phyloP scores from a whole-genome alignment of 2,797 vertebrate species.

The Kryptolebias ocellatus region DNA sequence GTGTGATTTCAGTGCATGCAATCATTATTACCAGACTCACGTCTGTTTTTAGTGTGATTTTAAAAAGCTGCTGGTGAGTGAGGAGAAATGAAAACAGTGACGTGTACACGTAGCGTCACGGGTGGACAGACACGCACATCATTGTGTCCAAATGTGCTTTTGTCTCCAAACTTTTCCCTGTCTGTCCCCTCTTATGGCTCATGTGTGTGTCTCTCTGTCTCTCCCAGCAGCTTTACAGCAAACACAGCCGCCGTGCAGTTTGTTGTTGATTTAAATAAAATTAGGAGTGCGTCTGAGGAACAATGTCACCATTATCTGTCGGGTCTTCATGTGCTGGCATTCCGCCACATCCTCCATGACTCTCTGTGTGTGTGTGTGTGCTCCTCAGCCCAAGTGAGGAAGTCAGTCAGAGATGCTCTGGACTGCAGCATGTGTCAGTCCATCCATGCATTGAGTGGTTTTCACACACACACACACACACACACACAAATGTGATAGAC shows the following conservation, averaged over 20 bases:
- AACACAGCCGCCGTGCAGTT: neutral
- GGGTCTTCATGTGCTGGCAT: conserved; percentile 32
- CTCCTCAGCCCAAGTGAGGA: neutral
- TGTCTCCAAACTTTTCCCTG: conserved; percentile 27
- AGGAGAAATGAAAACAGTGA: conserved; percentile 5
- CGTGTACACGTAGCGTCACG: conserved; percentile 33
- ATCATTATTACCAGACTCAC: neutral
- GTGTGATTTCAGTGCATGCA: neutral
- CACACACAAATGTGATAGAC: too few relatives aligned
- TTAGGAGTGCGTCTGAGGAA: conserved; percentile 13
- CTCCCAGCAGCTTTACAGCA: neutral
- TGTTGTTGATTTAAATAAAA: conserved; percentile 31
- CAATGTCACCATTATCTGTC: conserved; percentile 18
- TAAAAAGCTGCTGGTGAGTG: neutral
- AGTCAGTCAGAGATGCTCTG: neutral
- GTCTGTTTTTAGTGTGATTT: neutral
- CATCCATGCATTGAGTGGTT: neutral
- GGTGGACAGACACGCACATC: conserved; percentile 7
- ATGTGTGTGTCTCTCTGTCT: neutral
- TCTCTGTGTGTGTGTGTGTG: neutral
- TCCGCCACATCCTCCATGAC: conserved; percentile 28
- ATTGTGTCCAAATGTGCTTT: conserved; percentile 5
- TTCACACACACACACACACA: too few relatives aligned
- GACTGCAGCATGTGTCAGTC: neutral
- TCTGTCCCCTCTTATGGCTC: neutral